These are phyloP conservation scores for Drosophila borealis DNA, from an alignment of 2,888 invertebrate genomes.

Conservation along the genomic window DNA sequence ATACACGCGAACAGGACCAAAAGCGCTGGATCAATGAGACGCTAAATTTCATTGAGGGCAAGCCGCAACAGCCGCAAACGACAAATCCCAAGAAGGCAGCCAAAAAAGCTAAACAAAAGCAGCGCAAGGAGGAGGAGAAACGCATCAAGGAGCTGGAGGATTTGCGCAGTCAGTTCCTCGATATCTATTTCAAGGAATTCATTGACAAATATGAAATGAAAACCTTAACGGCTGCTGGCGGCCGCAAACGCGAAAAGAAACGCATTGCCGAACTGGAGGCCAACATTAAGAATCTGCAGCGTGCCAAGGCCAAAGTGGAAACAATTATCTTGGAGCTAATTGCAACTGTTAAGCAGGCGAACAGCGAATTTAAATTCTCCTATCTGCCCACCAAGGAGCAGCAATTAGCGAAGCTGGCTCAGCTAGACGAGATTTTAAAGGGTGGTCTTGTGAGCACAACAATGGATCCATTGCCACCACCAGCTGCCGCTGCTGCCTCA, in stretches of 20 bases:
- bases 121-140: conserved; percentile 84
- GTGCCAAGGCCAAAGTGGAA: conserved; percentile 84
- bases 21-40: conserved; percentile 84
- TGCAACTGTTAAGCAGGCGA: conserved; percentile 83
- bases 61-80: conserved; percentile 80
- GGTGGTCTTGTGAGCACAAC: conserved; percentile 23
- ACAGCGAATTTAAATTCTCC: conserved; percentile 83
- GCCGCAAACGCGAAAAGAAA: conserved; percentile 84
- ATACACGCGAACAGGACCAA: conserved; percentile 81
- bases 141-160: conserved; percentile 83
- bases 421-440: conserved; percentile 63
- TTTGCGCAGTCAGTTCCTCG: conserved; percentile 82
- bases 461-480: conserved; percentile 12
- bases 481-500: conserved; percentile 27
- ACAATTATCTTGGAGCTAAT: conserved; percentile 83
- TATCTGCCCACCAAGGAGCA: conserved; percentile 85
- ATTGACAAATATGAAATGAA: conserved; percentile 82
- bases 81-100: conserved; percentile 84
- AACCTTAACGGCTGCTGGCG: conserved; percentile 72
- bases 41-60: conserved; percentile 83
- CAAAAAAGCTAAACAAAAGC: conserved; percentile 84
- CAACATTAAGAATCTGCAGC: conserved; percentile 83
- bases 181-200: conserved; percentile 84
- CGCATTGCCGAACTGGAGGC: conserved; percentile 82
- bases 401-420: conserved; percentile 79